Base-by-base conservation (phyloP, 2,888 invertebrate genomes). In the Eupithecia centaureata region DNA sequence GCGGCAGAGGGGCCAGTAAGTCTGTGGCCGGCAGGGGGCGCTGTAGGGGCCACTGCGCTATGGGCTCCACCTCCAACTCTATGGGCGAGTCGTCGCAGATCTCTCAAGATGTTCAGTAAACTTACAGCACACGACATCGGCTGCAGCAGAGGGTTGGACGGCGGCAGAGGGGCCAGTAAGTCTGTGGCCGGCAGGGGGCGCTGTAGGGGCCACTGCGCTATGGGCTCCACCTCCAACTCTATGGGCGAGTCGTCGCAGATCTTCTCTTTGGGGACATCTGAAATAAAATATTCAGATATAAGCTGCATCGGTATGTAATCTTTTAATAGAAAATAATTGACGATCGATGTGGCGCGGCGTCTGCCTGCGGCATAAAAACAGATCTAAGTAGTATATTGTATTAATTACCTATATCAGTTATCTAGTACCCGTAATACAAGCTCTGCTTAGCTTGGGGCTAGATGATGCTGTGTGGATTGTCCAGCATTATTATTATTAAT, bases 151-250 rank as follows among this genome's bases (percentile, higher is more conserved):
- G 96, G 95, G 90, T 95, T 97, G 77, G 95, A 95, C 30, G 94
- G 86, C 30, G 95, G 92, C 75, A 98, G 89, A n/a, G 97, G 98
- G 67, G 97, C 96, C 77, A 95, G 94, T 73, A 97, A 92, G 87
- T 97, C 97, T 22, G 92, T 86, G 28, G 95, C 94, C 58, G 93
- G 91, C 0, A 94, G 91, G 64, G 94, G 94, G 54, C 97, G 94
- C 76, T 96, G 95, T 72, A 99, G 94, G 67, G 95, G 95, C 99
- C 99, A 99, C 89, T 98, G 98, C 22, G 97, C 97, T 81, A 96
- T 96, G 1, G 97, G 96, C 82, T 96, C 96, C 68, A 98, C 97
- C 60, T 96, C 95, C 79, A 99, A 86, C 84, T 98, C 98, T 73
- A 98, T 96, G 15, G 96, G 95, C 0, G 97, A 96, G 81, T 98